Conservation (phyloP, 2,113 vertebrate species). For the Oreochromis niloticus region DNA sequence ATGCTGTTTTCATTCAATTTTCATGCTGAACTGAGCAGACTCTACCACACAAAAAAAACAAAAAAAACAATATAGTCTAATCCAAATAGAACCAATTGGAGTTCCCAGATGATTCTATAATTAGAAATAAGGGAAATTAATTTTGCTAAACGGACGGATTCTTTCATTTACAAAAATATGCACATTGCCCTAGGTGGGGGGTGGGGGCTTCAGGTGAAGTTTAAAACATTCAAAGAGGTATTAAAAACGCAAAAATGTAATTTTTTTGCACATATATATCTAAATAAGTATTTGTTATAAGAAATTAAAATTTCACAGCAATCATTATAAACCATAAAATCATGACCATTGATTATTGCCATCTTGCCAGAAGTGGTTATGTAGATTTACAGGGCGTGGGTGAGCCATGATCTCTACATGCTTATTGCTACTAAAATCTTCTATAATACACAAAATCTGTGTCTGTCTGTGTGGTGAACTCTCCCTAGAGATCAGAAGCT, state of each 20-base stretch:
- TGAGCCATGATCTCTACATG: neutral
- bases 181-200: neutral
- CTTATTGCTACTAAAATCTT: neutral
- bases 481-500: neutral
- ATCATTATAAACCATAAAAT: neutral
- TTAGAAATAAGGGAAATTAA: neutral
- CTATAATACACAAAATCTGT: neutral
- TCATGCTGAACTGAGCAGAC: neutral
- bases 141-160: neutral
- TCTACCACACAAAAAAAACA: neutral
- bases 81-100: neutral
- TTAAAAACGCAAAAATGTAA: rapidly evolving
- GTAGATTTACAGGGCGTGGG: neutral
- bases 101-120: neutral
- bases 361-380: neutral
- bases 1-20: neutral
- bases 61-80: neutral
- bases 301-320: neutral
- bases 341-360: neutral
- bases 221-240: neutral
- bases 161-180: neutral
- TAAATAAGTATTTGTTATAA: neutral
- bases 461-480: neutral
- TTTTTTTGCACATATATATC: neutral
- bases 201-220: neutral